phyloP scores from a whole-genome alignment of 2,888 invertebrate species.

The Actias luna region DNA sequence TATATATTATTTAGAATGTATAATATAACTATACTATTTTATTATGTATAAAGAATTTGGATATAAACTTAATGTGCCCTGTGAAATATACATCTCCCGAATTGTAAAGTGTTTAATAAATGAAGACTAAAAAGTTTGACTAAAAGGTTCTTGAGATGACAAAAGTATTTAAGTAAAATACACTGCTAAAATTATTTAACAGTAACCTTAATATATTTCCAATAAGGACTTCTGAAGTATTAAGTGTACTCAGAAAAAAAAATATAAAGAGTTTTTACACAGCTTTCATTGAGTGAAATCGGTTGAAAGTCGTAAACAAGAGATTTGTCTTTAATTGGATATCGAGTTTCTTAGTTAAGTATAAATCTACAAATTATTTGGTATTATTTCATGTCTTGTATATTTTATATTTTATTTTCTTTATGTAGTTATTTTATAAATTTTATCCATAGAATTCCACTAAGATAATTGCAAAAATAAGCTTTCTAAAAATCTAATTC shows the following conservation, averaged over 20 bases:
- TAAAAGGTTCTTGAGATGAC: constrained; percentile 14
- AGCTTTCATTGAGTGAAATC: constrained; percentile 53
- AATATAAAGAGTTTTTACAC: constrained; percentile 38
- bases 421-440: not conserved
- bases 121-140: not conserved
- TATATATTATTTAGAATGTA: too few species aligned
- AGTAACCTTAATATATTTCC: constrained; percentile 53
- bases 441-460: not conserved
- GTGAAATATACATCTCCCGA: too few species aligned
- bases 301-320: constrained; percentile 47
- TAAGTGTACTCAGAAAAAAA: constrained; percentile 30
- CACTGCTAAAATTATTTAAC: constrained; percentile 44
- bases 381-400: constrained; percentile 31
- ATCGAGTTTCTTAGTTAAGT: constrained; percentile 43
- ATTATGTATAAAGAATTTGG: too few species aligned
- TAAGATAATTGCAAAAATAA: too few species aligned
- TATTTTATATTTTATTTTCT: constrained; percentile 11
- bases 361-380: constrained; percentile 28
- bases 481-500: too few species aligned
- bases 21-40: too few species aligned
- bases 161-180: constrained; percentile 30
- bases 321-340: constrained; percentile 52
- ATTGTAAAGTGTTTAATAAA: not conserved
- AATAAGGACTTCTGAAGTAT: constrained; percentile 46
- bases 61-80: too few species aligned